Conservation (phyloP, 2,888 invertebrate species). For the Cosmopolites sordidus region DNA sequence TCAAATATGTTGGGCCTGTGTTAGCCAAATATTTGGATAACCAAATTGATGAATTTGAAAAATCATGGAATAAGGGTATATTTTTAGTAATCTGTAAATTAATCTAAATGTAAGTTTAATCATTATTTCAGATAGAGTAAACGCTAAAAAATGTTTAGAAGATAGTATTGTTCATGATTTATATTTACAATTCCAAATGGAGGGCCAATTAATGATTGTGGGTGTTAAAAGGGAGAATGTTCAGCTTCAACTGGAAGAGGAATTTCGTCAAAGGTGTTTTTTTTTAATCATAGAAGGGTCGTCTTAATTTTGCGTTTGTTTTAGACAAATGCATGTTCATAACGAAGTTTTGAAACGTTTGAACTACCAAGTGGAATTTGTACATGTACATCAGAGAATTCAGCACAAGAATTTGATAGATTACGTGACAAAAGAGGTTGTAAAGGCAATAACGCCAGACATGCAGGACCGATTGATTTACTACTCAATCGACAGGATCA, state of each 20-base stretch:
- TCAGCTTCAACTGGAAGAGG: constrained; percentile 85
- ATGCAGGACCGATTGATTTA: constrained; percentile 32
- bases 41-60: constrained; percentile 63
- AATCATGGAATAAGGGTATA: constrained; percentile 29
- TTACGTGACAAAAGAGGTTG: constrained; percentile 61
- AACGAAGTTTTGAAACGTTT: constrained; percentile 72
- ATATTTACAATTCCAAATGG: constrained; percentile 66
- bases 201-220: constrained; percentile 54
- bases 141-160: constrained; percentile 50
- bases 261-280: constrained; percentile 64
- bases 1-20: constrained; percentile 70
- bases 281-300: too few relatives aligned
- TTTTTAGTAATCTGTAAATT: too few relatives aligned
- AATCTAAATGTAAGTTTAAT: background rate
- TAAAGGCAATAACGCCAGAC: constrained; percentile 34
- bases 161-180: constrained; percentile 63
- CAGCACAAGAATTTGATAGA: constrained; percentile 90
- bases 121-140: constrained; percentile 13
- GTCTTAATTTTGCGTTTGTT: background rate
- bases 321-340: constrained; percentile 47
- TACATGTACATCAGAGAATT: constrained; percentile 72
- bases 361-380: constrained; percentile 87
- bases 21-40: constrained; percentile 65
- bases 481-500: constrained; percentile 30
- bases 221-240: constrained; percentile 90